These are phyloP conservation scores for Ennomos fuscantarius DNA, from an alignment of 2,888 invertebrate genomes.

Conservation along the genomic window DNA sequence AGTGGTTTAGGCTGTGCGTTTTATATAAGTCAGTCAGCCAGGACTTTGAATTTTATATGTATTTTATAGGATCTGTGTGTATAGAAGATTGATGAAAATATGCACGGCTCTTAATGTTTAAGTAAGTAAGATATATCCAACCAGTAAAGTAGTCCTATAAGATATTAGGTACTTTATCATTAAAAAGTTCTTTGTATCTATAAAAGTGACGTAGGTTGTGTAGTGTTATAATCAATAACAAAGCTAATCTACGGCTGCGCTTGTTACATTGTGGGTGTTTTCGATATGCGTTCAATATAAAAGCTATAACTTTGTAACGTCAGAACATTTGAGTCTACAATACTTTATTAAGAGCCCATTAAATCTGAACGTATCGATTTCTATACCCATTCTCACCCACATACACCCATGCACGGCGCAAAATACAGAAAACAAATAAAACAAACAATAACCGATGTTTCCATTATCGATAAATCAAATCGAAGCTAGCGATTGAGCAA, in stretches of 20 bases:
- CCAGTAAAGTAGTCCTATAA: too few species aligned
- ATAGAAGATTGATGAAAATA: too few species aligned
- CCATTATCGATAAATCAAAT: conserved; percentile 79
- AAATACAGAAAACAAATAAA: conserved; percentile 28
- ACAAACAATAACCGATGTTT: conserved; percentile 74
- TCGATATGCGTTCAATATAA: conserved; percentile 16
- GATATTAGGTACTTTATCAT: too few species aligned
- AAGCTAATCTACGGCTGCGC: not conserved
- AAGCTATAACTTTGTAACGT: conserved; percentile 20
- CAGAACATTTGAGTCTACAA: not conserved
- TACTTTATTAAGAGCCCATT: conserved; percentile 21
- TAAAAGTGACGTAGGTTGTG: too few species aligned
- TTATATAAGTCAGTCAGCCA: too few species aligned
- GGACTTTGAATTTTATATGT: too few species aligned
- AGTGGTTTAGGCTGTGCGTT: too few species aligned
- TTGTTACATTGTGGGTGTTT: conserved; percentile 9
- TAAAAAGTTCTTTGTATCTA: too few species aligned
- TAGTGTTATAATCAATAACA: not conserved
- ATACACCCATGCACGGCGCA: conserved; percentile 12
- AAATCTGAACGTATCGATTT: conserved; percentile 18
- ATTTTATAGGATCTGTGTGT: too few species aligned
- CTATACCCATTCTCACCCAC: conserved; percentile 26
- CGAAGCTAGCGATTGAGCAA: conserved; percentile 77
- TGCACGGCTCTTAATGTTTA: too few species aligned
- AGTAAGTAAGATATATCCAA: too few species aligned